A percentile compares a stretch with the other conserved stretches of the same genome.
phyloP scores from a whole-genome alignment of 2,888 invertebrate species.

The Reticulitermes lucifugus region DNA sequence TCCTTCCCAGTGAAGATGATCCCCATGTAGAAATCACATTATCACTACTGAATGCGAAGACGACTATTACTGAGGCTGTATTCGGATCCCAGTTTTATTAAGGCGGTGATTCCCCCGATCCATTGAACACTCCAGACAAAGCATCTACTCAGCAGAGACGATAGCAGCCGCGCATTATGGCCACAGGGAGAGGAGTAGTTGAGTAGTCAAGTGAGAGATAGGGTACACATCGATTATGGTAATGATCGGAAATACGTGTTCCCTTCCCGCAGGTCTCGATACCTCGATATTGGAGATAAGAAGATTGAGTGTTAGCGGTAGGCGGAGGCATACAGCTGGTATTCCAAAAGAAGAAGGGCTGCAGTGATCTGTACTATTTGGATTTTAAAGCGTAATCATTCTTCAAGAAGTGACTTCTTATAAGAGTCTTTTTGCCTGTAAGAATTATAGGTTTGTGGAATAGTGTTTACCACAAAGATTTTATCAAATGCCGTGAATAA shows the following conservation, averaged over 20 bases:
- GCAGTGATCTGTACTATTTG: not conserved
- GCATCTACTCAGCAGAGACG: not conserved
- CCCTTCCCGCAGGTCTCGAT: conserved; percentile 32
- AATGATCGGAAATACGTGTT: conserved; percentile 40
- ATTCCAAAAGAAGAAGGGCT: not conserved
- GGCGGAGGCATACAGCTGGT: not conserved
- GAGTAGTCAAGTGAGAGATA: not conserved
- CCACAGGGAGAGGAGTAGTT: not conserved
- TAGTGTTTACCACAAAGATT: too few species aligned
- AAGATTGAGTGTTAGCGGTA: conserved; percentile 34
- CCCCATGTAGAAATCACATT: not conserved
- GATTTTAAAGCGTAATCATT: not conserved
- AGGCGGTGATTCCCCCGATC: not conserved
- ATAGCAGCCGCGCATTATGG: not conserved
- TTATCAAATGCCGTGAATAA: too few species aligned
- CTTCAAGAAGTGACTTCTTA: not conserved
- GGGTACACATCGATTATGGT: conserved; percentile 34
- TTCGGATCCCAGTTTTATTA: not conserved
- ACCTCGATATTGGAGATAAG: conserved; percentile 38
- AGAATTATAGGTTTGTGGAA: not conserved
- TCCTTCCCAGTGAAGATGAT: not conserved
- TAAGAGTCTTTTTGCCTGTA: not conserved
- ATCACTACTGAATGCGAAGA: not conserved
- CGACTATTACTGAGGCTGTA: not conserved
- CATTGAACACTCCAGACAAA: conserved; percentile 8